Evolutionary conservation across 1,140 invertebrate species (phyloP), one percentile per base, ranked within the genome.

Genomic region (Carcinoscorpius rotundicauda): DNA sequence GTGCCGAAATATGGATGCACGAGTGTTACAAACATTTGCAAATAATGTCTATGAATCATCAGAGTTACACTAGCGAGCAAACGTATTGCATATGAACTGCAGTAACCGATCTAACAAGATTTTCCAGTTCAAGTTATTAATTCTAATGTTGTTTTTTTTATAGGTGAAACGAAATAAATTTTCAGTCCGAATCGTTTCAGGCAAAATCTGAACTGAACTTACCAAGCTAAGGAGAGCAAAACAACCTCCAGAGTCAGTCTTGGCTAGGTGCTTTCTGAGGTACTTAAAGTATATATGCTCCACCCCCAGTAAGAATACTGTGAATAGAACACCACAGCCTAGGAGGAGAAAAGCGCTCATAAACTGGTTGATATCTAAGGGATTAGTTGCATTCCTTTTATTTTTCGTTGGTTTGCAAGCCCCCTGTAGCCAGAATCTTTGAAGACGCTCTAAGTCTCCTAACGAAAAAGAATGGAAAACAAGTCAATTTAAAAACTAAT

Each of bases 391-490:
- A 9, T 73, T 73, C 59, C 89, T 85, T 73, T 93, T 88, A 75
- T 91, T 89, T 73, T 92, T 91, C 29, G 89, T 89, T 0, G 89
- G 89, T 72, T 93, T 89, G 77, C 97, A 99, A 0, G 93, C 91
- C 4, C 96, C 96, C 1, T 95, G 96, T 85, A 98, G 89, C 94
- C 96, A 98, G 75, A 93, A 97, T 72, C 93, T 84, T 68, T 94
- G 84, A 68, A 98, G 80, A 69, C 95, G 81, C 77, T 99, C 96
- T 69, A 99, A 78, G 77, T 98, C 93, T 58, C 88, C 88, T 89
- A 69, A 60, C 71, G 70, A 67, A 64, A 52, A 61, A 58, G 52
- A 29, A 29, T 29, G 29, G 29, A 29, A 29, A 29, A 29, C 29
- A 29, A 29, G 29, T 29, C 29, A 29, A 2, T 29, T 29, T 29